A percentile compares a stretch with the other conserved stretches of the same genome.
Evolutionary conservation across 2,888 invertebrate genomes (phyloP).

Genomic region (Exocentrus adspersus): DNA sequence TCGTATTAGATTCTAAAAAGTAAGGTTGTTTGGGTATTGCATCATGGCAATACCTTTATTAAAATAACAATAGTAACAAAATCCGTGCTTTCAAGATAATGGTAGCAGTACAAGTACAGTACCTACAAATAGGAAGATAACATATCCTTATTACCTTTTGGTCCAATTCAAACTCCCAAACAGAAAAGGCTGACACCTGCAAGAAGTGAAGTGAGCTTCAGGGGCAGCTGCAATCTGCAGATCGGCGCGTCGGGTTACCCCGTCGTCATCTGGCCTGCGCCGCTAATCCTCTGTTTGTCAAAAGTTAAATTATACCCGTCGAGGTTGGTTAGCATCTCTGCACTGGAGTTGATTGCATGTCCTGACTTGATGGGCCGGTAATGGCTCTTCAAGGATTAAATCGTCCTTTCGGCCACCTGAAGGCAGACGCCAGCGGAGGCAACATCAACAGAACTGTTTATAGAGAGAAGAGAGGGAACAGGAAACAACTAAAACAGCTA

Average conservation of each 20-base stretch:
- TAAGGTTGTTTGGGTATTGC: too few species aligned
- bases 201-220: too few species aligned
- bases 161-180: slow-evolving; percentile 3
- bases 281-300: slow-evolving; percentile 22
- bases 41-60: too few species aligned
- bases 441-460: slow-evolving; percentile 18
- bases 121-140: too few species aligned
- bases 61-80: too few species aligned
- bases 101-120: too few species aligned
- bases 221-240: slow-evolving; percentile 8
- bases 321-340: slow-evolving; percentile 5
- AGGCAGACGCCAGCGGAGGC: background rate
- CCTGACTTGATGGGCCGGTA: slow-evolving; percentile 5
- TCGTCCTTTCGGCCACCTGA: slow-evolving; percentile 20
- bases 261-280: slow-evolving; percentile 17
- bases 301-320: slow-evolving; percentile 20
- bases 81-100: too few species aligned
- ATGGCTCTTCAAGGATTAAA: slow-evolving; percentile 28
- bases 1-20: too few species aligned
- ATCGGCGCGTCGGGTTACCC: background rate
- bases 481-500: too few species aligned
- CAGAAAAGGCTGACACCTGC: too few species aligned
- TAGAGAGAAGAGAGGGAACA: background rate
- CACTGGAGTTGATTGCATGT: slow-evolving; percentile 7
- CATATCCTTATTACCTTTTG: slow-evolving; percentile 17